These are phyloP conservation scores for Pollimyrus isidori DNA, from an alignment of 2,113 vertebrate genomes.

Conservation along the genomic window DNA sequence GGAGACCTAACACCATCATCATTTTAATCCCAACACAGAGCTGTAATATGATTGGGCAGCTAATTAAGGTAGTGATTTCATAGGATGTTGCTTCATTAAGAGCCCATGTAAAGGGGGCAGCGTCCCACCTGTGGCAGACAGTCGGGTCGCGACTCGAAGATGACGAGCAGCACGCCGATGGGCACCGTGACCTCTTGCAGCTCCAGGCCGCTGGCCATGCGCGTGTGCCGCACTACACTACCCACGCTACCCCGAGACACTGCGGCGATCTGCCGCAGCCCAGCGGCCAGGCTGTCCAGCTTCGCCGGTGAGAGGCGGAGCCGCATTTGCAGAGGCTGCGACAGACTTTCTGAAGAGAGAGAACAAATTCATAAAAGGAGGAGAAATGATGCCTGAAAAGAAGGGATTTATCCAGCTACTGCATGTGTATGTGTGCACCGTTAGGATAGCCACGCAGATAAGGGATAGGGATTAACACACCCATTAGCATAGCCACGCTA, in stretches of 20 bases:
- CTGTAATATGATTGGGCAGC: neutral
- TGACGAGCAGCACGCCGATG: constrained; percentile 92
- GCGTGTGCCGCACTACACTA: constrained; percentile 75
- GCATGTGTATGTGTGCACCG: neutral
- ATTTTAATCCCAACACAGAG: neutral
- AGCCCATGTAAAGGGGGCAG: neutral
- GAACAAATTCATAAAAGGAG: neutral
- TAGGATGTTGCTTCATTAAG: neutral
- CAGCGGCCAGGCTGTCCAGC: constrained; percentile 89
- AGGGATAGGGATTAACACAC: neutral
- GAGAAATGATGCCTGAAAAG: neutral
- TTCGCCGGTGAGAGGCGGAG: constrained; percentile 84
- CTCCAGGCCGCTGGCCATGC: constrained; percentile 84
- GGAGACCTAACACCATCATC: neutral
- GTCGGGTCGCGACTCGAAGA: constrained; percentile 95
- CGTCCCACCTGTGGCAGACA: constrained; percentile 86
- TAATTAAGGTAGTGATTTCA: neutral
- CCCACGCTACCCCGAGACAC: constrained; percentile 83
- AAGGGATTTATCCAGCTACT: neutral
- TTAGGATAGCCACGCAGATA: neutral
- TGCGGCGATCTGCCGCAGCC: constrained; percentile 82
- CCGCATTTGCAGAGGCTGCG: constrained; percentile 75
- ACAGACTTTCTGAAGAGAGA: constrained; percentile 67
- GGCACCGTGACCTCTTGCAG: constrained; percentile 95
- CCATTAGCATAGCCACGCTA: neutral